Conservation (phyloP, 2,113 vertebrate genomes). For the Alethe diademata region DNA sequence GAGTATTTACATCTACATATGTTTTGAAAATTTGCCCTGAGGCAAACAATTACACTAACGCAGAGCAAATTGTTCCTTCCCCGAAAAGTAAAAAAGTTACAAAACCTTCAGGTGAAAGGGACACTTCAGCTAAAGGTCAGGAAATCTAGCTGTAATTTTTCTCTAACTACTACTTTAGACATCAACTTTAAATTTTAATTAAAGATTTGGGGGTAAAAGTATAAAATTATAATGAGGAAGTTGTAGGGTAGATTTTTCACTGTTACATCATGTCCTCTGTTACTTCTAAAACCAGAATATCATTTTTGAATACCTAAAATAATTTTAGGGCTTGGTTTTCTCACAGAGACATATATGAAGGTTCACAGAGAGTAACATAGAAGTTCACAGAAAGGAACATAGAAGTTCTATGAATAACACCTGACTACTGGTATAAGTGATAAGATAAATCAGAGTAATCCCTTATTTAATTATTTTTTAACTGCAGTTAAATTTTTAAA, state of each 20-base stretch:
- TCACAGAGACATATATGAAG: neutral
- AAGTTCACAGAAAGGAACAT: neutral
- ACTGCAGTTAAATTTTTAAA: neutral
- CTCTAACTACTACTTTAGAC: slow-evolving; percentile 23
- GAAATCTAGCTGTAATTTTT: slow-evolving; percentile 31
- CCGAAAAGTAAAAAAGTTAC: neutral
- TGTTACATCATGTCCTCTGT: neutral
- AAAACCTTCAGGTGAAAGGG: slow-evolving; percentile 13
- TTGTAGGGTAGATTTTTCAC: neutral
- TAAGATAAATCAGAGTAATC: neutral
- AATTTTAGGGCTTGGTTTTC: neutral
- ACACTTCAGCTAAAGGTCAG: slow-evolving; percentile 29
- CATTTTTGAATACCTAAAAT: neutral
- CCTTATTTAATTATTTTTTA: neutral
- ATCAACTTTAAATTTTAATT: slow-evolving; percentile 45
- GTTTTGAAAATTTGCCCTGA: neutral
- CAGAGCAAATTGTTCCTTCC: slow-evolving; percentile 16
- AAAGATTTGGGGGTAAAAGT: slow-evolving; percentile 13
- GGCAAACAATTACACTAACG: neutral
- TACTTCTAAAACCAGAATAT: neutral
- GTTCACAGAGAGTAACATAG: neutral
- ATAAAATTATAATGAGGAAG: slow-evolving; percentile 28
- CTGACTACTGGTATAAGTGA: neutral
- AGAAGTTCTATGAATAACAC: neutral
- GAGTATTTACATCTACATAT: slow-evolving; percentile 8